A percentile compares a stretch with the other conserved stretches of the same genome.
Evolutionary conservation across 2,113 vertebrate genomes (phyloP).

Genomic region (Hyperoodon ampullatus): DNA sequence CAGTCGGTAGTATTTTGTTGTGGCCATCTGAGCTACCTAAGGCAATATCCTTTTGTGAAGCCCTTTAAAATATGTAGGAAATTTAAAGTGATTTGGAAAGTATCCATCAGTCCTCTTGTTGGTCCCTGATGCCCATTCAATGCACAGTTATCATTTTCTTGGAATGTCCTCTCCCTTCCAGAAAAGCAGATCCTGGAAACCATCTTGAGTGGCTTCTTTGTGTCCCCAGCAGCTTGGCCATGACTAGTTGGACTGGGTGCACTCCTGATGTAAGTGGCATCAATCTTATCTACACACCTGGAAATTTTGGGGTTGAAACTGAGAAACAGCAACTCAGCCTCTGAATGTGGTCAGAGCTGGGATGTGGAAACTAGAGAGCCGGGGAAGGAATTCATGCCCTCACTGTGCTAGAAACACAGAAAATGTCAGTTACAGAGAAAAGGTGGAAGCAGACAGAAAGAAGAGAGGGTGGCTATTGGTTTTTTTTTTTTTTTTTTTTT

Average conservation of each 20-base stretch:
- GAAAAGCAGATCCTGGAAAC: neutral
- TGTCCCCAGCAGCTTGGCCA: neutral
- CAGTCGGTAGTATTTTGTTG: neutral
- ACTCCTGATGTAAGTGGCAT: neutral
- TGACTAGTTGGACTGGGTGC: too few species aligned
- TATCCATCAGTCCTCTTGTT: neutral
- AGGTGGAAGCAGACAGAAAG: neutral
- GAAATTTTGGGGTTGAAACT: neutral
- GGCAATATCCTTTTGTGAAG: neutral
- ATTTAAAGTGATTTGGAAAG: neutral
- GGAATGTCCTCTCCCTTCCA: neutral
- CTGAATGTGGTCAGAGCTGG: neutral
- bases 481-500: too few species aligned
- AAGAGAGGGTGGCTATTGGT: neutral
- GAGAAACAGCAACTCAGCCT: neutral
- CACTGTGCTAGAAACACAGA: neutral
- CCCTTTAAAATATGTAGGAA: neutral
- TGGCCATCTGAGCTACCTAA: neutral
- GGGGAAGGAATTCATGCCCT: rapidly evolving
- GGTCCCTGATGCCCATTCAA: neutral
- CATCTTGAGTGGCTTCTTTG: neutral
- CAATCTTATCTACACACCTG: neutral
- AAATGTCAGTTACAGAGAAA: neutral
- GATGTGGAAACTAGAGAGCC: rapidly evolving
- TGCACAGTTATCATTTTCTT: neutral